Base-by-base conservation (phyloP, 2,888 invertebrate species). In the Brachycybe producta region DNA sequence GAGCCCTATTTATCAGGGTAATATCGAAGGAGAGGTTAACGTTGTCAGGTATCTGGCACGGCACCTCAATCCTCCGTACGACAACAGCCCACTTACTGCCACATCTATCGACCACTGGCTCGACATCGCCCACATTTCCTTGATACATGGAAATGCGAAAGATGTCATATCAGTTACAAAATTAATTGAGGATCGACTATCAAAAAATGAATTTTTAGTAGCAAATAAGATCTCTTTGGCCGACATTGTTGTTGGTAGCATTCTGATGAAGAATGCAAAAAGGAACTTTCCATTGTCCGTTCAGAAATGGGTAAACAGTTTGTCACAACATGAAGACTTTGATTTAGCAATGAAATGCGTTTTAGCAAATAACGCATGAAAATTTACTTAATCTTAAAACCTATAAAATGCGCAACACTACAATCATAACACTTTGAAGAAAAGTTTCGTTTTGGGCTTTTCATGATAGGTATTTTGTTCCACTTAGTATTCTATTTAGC, bases 21-120 rank as follows among this genome's bases (percentile, higher is more conserved):
- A 34, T 30, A 62, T 69, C 41, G 48, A 52, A 2, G 69, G 69
- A 0, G 60, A 64, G 54, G 59, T 65, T 2, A 69, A 68, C 43
- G 60, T 67, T 45, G 64, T 61, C 17, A 60, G 68, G 7, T 68
- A 64, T 50, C 54, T 69, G 0, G 64, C 64, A 59, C 65, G 68
- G 7, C 36, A 66, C 5, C 57, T 68, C 2, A 65, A 68, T 70
- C 48, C 52, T 7, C 17, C 34, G 26, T 52, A 52, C 23, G 52
- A 52, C 17, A 15, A n/a, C 2, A 38, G 49, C 28, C 34, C 41
- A 2, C n/a, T 35, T 5, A 23, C 7, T 8, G 49, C 30, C 7
- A 52, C 52, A 5, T 2, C 26, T 2, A 49, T 52, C 24, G 52
- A 52, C 21, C 24, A 52, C 7, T 49, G 47, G 49, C 13, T 52